Conservation (phyloP, 2,113 vertebrate species). For the Lampris incognitus region DNA sequence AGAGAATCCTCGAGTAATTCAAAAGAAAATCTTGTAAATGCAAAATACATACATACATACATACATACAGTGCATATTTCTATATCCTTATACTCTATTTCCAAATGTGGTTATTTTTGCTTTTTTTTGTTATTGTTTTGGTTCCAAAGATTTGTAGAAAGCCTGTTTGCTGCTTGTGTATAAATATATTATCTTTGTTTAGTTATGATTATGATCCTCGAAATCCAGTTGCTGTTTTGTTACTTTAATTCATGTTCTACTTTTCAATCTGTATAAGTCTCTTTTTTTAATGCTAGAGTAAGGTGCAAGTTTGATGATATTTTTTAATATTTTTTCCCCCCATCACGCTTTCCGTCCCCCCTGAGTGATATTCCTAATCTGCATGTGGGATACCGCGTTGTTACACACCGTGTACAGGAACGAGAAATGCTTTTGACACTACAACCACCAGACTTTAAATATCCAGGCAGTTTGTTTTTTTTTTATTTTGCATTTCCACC, state of each 20-base stretch:
- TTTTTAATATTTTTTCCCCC: background rate
- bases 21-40: constrained; percentile 76
- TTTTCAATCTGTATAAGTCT: constrained; percentile 41
- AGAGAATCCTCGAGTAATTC: constrained; percentile 59
- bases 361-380: constrained; percentile 26
- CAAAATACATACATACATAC: constrained; percentile 68
- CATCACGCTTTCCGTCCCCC: constrained; percentile 8
- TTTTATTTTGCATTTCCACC: constrained; percentile 21
- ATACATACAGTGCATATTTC: constrained; percentile 78
- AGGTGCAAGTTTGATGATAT: constrained; percentile 45
- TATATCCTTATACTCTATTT: constrained; percentile 78
- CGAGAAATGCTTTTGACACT: constrained; percentile 57
- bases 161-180: constrained; percentile 79
- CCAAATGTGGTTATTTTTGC: constrained; percentile 65
- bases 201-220: constrained; percentile 66
- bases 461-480: constrained; percentile 26
- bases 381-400: constrained; percentile 13
- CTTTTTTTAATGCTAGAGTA: constrained; percentile 47
- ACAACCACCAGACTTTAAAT: constrained; percentile 26
- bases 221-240: constrained; percentile 66
- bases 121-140: constrained; percentile 74
- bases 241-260: constrained; percentile 48
- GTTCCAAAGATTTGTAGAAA: constrained; percentile 84
- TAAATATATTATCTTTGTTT: constrained; percentile 77
- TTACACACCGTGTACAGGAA: constrained; percentile 20